Conservation (phyloP, 2,797 vertebrate genomes). For the Characodon lateralis region DNA sequence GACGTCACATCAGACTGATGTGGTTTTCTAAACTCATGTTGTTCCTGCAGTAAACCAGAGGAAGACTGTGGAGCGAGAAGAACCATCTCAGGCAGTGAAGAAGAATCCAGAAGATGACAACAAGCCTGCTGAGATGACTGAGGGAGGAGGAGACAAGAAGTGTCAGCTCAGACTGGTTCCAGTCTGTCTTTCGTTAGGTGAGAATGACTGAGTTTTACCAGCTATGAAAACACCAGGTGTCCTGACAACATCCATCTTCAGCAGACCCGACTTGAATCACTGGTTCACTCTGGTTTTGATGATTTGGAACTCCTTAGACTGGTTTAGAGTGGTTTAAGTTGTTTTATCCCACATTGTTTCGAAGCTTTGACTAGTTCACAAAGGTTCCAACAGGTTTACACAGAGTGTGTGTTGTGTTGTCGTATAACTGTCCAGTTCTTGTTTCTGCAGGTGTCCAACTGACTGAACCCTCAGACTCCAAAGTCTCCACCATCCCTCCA, state of each 20-base stretch:
- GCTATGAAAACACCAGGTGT: not conserved
- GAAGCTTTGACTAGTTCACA: not conserved
- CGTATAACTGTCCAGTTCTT: slow-evolving; percentile 5
- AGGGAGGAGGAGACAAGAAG: not conserved
- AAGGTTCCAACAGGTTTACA: not conserved
- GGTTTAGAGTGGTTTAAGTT: not conserved
- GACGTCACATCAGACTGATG: not conserved
- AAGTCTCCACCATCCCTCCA: not conserved
- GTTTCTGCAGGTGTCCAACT: slow-evolving; percentile 39
- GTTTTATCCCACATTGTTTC: not conserved
- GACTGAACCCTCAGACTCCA: not conserved
- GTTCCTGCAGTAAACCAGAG: slow-evolving; percentile 13
- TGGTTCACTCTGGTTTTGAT: not conserved
- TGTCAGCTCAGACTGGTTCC: not conserved
- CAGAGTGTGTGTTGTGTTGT: not conserved
- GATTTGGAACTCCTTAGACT: too few species aligned
- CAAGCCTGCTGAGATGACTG: not conserved
- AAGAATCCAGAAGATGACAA: slow-evolving; percentile 16
- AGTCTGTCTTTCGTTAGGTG: slow-evolving; percentile 37
- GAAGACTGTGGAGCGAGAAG: not conserved
- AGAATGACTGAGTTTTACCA: not conserved
- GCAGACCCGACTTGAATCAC: not conserved
- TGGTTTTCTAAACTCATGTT: slow-evolving; percentile 1
- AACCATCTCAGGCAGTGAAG: not conserved
- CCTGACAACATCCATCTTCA: not conserved